These are phyloP conservation scores for Cyanistes caeruleus DNA, from an alignment of 2,113 vertebrate species.

Conservation along the genomic window DNA sequence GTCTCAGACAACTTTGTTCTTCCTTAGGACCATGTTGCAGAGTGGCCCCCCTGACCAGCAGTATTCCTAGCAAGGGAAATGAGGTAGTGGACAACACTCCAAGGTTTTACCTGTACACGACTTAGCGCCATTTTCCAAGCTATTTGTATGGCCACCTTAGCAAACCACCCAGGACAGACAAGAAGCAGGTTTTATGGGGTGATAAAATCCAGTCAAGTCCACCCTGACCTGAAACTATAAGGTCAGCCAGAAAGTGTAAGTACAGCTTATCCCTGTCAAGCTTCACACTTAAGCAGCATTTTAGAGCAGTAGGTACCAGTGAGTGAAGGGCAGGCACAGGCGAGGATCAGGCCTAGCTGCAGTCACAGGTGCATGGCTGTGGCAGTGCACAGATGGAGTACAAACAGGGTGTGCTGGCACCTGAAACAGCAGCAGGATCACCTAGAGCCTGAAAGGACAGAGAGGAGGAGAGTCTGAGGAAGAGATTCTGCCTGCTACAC, in stretches of 20 bases:
- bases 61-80: not conserved
- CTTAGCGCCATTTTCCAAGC: not conserved
- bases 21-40: not conserved
- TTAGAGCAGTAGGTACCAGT: not conserved
- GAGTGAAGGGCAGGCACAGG: not conserved
- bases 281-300: not conserved
- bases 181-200: not conserved
- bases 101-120: not conserved
- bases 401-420: not conserved
- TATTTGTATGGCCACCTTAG: not conserved
- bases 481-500: not conserved
- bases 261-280: not conserved
- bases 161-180: not conserved
- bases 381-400: not conserved
- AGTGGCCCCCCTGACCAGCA: not conserved
- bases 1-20: not conserved
- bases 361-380: fast-evolving
- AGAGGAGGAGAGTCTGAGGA: not conserved
- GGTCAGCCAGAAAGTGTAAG: not conserved
- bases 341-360: not conserved
- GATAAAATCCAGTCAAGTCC: not conserved
- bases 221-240: not conserved
- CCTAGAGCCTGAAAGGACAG: not conserved
- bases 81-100: not conserved
- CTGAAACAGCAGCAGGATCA: not conserved